A percentile compares a stretch with the other conserved stretches of the same genome.
Conservation (phyloP, 2,797 vertebrate genomes). For the Caiman crocodilus region DNA sequence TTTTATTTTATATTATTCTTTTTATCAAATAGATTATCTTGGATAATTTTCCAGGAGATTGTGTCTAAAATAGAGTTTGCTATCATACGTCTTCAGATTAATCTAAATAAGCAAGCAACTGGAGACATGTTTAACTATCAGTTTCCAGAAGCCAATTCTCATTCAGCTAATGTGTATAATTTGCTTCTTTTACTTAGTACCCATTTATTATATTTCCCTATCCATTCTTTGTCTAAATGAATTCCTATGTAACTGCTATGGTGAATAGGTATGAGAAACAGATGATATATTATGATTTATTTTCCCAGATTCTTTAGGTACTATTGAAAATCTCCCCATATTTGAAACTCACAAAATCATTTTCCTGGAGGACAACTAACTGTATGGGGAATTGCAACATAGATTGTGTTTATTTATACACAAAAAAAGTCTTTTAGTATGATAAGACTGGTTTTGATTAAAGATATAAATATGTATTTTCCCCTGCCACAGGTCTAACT, state of each 20-base stretch:
- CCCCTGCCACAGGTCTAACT: not conserved
- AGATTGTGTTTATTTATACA: not conserved
- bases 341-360: not conserved
- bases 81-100: not conserved
- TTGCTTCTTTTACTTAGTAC: not conserved
- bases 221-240: not conserved
- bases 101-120: not conserved
- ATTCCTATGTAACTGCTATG: not conserved
- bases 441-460: not conserved
- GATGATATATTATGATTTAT: not conserved
- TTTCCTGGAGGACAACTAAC: not conserved
- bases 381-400: not conserved
- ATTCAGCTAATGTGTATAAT: not conserved
- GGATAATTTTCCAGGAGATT: not conserved
- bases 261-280: not conserved
- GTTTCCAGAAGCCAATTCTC: not conserved
- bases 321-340: not conserved
- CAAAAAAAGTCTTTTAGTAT: not conserved
- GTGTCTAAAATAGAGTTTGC: rapidly evolving
- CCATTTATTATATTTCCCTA: not conserved
- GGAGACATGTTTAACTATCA: not conserved
- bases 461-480: not conserved
- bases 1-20: not conserved
- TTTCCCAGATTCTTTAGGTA: not conserved
- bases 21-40: not conserved